Evolutionary conservation across 2,888 invertebrate species (phyloP).

Genomic region (Cerastis leucographa): DNA sequence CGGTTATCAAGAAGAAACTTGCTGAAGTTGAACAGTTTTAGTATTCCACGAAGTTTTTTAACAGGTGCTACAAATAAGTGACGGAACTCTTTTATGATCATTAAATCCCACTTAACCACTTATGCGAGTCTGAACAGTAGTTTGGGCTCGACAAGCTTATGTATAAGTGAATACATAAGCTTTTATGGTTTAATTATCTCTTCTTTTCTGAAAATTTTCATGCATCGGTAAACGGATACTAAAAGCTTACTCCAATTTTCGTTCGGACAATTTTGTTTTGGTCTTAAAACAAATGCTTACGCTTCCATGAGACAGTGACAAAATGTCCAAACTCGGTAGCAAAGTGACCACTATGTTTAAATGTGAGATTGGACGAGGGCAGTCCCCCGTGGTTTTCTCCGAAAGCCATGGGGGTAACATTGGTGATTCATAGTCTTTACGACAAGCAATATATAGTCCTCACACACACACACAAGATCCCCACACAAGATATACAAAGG

Average conservation of each 20-base stretch:
- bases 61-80: slow-evolving; percentile 18
- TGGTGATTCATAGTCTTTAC: slow-evolving; percentile 52
- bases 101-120: background rate
- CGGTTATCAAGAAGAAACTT: slow-evolving; percentile 21
- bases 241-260: background rate
- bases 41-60: slow-evolving; percentile 19
- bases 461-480: slow-evolving; percentile 1
- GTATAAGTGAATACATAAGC: background rate
- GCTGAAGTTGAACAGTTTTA: slow-evolving; percentile 30
- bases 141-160: too few relatives aligned
- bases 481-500: background rate
- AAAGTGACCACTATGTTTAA: slow-evolving; percentile 48
- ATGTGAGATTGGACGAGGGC: slow-evolving; percentile 39
- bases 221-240: background rate
- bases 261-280: background rate
- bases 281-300: slow-evolving; percentile 22
- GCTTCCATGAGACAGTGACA: slow-evolving; percentile 21
- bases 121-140: too few relatives aligned
- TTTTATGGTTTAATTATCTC: background rate
- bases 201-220: too few relatives aligned
- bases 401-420: slow-evolving; percentile 20
- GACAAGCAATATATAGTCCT: background rate
- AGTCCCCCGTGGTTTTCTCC: slow-evolving; percentile 25
- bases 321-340: slow-evolving; percentile 17
- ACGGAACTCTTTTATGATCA: slow-evolving; percentile 17